These are phyloP conservation scores for Amiota mariae DNA, from an alignment of 2,888 invertebrate genomes.

Conservation along the genomic window DNA sequence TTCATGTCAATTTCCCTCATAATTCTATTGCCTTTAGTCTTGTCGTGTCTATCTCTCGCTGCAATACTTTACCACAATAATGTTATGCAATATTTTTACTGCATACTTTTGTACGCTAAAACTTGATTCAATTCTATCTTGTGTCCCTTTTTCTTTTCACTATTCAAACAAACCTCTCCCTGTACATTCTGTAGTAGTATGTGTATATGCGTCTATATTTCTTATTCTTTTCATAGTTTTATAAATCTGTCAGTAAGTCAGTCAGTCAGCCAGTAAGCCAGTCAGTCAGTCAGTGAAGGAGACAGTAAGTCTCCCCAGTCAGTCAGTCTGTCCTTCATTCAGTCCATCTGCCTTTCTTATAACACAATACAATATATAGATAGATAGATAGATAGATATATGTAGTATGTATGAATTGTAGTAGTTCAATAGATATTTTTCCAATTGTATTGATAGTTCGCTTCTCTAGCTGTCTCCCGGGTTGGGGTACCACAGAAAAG, in stretches of 20 bases:
- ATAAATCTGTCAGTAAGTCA: no score
- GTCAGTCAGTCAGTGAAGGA: no score
- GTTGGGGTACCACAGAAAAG: background rate
- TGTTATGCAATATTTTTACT: background rate
- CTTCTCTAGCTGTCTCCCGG: background rate
- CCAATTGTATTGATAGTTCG: background rate
- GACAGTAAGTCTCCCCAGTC: no score
- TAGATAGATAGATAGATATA: background rate
- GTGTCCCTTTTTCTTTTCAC: no score
- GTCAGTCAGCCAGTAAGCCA: no score
- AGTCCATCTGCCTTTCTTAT: background rate
- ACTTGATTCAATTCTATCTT: background rate
- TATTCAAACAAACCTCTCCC: no score
- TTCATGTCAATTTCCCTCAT: background rate
- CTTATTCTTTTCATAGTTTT: no score
- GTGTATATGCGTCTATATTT: no score
- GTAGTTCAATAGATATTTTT: background rate
- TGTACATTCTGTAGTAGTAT: no score
- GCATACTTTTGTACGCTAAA: slow-evolving; percentile 10
- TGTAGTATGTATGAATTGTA: no score
- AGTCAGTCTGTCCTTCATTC: no score
- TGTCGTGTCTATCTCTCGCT: background rate
- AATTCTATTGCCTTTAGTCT: background rate
- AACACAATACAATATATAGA: background rate
- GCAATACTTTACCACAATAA: background rate